A percentile compares a stretch with the other conserved stretches of the same genome.
phyloP scores from a whole-genome alignment of 2,113 vertebrate species.

The Neodontobutis hainanensis region DNA sequence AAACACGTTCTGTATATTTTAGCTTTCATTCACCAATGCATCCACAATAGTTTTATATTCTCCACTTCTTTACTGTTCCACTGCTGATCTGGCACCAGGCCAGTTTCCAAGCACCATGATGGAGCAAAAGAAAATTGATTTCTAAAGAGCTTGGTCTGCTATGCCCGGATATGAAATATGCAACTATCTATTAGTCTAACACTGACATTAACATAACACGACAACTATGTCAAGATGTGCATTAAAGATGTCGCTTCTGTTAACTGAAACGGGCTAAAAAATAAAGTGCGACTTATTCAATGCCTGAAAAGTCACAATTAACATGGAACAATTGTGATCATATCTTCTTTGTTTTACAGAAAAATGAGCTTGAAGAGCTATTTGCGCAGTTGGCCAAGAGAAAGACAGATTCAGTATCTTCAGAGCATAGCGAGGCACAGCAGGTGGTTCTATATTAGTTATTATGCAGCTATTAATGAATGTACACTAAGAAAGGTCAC shows the following conservation, averaged over 20 bases:
- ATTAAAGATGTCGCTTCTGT: conserved; percentile 54
- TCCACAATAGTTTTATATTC: conserved; percentile 18
- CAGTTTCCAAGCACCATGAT: conserved; percentile 59
- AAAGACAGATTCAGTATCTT: conserved; percentile 31
- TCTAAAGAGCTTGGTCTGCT: conserved; percentile 65
- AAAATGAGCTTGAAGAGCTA: conserved; percentile 5
- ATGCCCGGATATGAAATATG: conserved; percentile 60
- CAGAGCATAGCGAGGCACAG: conserved; percentile 11
- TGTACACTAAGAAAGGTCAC: conserved; percentile 42
- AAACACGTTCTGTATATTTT: conserved; percentile 28
- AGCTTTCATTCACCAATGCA: conserved; percentile 48
- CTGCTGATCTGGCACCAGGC: conserved; percentile 53
- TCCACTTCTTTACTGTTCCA: conserved; percentile 18
- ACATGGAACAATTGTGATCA: conserved; percentile 18
- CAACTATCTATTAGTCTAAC: conserved; percentile 59
- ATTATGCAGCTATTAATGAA: conserved; percentile 56
- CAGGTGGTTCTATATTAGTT: conserved; percentile 24
- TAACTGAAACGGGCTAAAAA: conserved; percentile 33
- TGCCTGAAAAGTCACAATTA: conserved; percentile 33
- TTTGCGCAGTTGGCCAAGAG: conserved; percentile 24
- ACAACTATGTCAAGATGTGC: conserved; percentile 58
- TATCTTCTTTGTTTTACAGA: conserved; percentile 40
- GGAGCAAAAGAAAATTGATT: conserved; percentile 74
- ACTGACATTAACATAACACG: conserved; percentile 63
- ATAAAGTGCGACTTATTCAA: conserved; percentile 42